phyloP scores from a whole-genome alignment of 2,113 vertebrate genomes.

The Synchiropus splendidus region DNA sequence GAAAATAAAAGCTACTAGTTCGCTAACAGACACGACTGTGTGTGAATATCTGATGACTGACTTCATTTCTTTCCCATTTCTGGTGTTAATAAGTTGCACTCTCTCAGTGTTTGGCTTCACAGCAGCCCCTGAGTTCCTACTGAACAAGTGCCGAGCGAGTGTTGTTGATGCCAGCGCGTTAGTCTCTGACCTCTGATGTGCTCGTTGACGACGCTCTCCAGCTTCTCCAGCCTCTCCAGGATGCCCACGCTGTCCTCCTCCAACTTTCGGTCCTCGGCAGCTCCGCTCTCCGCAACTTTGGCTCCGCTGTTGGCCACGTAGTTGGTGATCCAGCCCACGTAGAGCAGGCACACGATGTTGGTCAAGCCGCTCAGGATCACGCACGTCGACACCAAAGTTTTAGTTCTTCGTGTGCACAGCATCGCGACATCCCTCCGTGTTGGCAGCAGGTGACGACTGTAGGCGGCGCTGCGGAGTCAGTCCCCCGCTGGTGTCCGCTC shows the following conservation, averaged over 20 bases:
- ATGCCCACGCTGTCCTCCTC: constrained; percentile 87
- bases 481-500: too few relatives aligned
- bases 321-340: constrained; percentile 96
- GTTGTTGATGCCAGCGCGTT: too few relatives aligned
- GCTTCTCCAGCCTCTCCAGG: constrained; percentile 86
- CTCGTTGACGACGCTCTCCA: constrained; percentile 93
- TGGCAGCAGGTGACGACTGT: too few relatives aligned
- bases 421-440: constrained; percentile 81
- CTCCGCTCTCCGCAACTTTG: constrained; percentile 77
- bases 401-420: constrained; percentile 93
- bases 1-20: too few relatives aligned
- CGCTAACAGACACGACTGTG: too few relatives aligned
- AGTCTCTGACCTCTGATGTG: constrained; percentile 90
- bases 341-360: constrained; percentile 91
- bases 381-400: constrained; percentile 98
- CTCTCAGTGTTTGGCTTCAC: too few relatives aligned
- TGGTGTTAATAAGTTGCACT: too few relatives aligned
- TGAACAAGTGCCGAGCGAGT: too few relatives aligned
- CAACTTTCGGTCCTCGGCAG: constrained; percentile 75
- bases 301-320: constrained; percentile 85
- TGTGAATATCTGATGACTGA: too few relatives aligned
- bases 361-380: constrained; percentile 96
- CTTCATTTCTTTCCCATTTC: too few relatives aligned
- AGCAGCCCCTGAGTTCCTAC: too few relatives aligned
- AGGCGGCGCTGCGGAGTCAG: too few relatives aligned